A percentile compares a stretch with the other conserved stretches of the same genome.
Conservation (phyloP, 2,113 vertebrate species). For the Geococcyx californianus region DNA sequence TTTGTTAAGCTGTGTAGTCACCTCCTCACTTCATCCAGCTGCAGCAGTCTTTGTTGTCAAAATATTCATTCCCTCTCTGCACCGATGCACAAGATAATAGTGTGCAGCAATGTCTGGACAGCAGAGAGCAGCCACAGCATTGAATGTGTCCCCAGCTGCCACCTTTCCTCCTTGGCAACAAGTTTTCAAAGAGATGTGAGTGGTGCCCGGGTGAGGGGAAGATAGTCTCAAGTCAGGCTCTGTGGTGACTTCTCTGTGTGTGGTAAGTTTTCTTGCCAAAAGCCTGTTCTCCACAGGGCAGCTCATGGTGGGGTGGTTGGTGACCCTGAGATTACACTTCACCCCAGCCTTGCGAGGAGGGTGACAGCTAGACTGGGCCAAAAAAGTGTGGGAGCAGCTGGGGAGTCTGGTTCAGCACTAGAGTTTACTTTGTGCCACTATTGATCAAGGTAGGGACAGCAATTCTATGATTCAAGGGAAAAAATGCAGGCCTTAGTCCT, state of each 20-base stretch:
- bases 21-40: neutral
- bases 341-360: rapidly evolving
- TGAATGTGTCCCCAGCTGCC: neutral
- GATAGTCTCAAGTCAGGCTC: neutral
- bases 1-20: neutral
- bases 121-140: neutral
- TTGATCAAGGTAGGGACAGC: neutral
- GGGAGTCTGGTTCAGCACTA: neutral
- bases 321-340: neutral
- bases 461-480: neutral
- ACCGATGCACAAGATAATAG: neutral
- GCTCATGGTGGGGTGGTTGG: neutral
- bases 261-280: neutral
- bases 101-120: neutral
- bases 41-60: conserved; percentile 9
- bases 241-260: rapidly evolving
- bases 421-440: neutral
- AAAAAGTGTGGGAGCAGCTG: neutral
- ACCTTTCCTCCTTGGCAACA: neutral
- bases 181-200: neutral
- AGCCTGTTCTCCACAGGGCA: neutral
- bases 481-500: neutral
- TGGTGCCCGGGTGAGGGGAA: neutral
- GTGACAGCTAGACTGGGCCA: neutral
- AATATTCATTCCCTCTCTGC: neutral